These are phyloP conservation scores for Tinea trinotella DNA, from an alignment of 2,888 invertebrate genomes.

Conservation along the genomic window DNA sequence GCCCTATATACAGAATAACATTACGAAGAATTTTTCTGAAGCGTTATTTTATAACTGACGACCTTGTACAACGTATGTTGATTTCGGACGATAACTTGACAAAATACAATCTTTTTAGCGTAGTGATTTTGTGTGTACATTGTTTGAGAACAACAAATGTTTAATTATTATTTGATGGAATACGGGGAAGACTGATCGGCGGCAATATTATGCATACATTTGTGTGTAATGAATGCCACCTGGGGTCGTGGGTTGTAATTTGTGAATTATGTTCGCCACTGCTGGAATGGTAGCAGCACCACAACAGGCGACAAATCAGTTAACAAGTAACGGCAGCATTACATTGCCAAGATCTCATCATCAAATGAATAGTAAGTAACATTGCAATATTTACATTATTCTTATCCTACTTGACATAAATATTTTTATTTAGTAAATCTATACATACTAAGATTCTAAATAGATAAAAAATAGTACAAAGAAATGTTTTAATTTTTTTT, in stretches of 20 bases:
- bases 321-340: slow-evolving; percentile 61
- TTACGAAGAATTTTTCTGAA: neutral
- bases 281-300: slow-evolving; percentile 62
- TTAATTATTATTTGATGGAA: slow-evolving; percentile 28
- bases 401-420: neutral
- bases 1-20: neutral
- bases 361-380: slow-evolving; percentile 54
- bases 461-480: too few relatives aligned
- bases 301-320: slow-evolving; percentile 57
- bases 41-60: slow-evolving; percentile 28
- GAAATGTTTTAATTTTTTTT: too few relatives aligned
- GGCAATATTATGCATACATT: slow-evolving; percentile 57
- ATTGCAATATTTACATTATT: neutral
- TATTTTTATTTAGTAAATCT: neutral
- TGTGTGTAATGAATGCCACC: slow-evolving; percentile 55
- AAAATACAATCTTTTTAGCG: neutral
- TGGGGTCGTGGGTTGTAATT: slow-evolving; percentile 42
- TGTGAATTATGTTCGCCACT: slow-evolving; percentile 48
- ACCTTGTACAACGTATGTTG: slow-evolving; percentile 37
- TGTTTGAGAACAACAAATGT: neutral
- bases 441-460: too few relatives aligned
- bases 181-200: slow-evolving; percentile 28
- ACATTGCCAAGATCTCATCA: slow-evolving; percentile 64
- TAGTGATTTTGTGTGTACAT: neutral
- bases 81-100: slow-evolving; percentile 7